Evolutionary conservation across 2,888 invertebrate species (phyloP), one percentile per base, ranked within the genome.

Genomic region (Idaea dimidiata): DNA sequence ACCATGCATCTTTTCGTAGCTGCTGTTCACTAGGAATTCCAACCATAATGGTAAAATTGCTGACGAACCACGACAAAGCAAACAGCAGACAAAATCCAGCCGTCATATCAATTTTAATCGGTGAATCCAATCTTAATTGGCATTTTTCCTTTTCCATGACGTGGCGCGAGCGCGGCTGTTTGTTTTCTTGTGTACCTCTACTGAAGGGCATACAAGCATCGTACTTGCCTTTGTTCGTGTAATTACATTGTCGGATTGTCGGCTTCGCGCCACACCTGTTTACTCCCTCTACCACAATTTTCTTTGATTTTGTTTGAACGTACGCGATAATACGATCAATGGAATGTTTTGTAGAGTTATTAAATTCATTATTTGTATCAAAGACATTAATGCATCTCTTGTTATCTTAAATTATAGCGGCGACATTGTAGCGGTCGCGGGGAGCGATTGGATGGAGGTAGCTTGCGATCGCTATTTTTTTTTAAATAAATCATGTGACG

Each of bases 231-330:
- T 67, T 63, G 65, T 67, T 65, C 62, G n/a, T 55, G 63, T 67
- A 67, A 67, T 67, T 67, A 67, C 65, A 63, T 63, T 65, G 67
- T 63, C 65, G 62, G 63, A 63, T 63, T 65, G 67, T 63, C 65
- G 62, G 63, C 59, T 63, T 67, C 63, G 54, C 63, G 53, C 62
- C 67, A 62, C 67, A 65, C 63, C 67, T 65, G 65, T 57, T 65
- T 62, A 59, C 59, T 43, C 8, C 10, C 14, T 8, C 43, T 10
- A 43, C 43, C 43, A 43, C 43, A 43, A 43, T 43, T 43, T 43
- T 43, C 14, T 43, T 43, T 43, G 43, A 43, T 43, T 43, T 43
- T 43, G 43, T 43, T 43, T 43, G 43, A 43, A 14, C 43, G 43
- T 43, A 8, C 10, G 14, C 3, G 24, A 24, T 43, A 43, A 43